A percentile compares a stretch with the other conserved stretches of the same genome.
Evolutionary conservation across 1,140 invertebrate species (phyloP).

Genomic region (Formica selysi): DNA sequence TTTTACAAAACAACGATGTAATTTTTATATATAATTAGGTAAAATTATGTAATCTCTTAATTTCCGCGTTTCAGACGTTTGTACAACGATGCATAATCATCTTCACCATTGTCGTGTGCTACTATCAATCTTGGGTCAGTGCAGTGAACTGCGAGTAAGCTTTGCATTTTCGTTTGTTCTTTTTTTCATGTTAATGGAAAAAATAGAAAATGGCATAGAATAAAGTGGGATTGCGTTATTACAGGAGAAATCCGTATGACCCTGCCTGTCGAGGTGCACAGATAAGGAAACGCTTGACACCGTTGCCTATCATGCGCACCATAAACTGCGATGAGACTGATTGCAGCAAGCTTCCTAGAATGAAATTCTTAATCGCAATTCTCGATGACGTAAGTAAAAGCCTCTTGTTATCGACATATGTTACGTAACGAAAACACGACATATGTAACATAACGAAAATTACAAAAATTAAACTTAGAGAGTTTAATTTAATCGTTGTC

Average conservation of each 20-base stretch:
- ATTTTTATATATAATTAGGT: background rate
- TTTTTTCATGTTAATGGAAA: slow-evolving; percentile 15
- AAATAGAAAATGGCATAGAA: background rate
- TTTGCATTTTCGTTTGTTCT: background rate
- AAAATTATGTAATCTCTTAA: background rate
- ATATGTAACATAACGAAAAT: background rate
- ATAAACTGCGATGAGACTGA: slow-evolving; percentile 41
- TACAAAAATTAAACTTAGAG: background rate
- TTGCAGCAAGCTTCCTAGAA: slow-evolving; percentile 54
- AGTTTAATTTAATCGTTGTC: background rate
- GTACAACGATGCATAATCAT: slow-evolving; percentile 77
- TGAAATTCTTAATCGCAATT: slow-evolving; percentile 67
- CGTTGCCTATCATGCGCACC: background rate
- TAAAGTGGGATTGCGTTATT: slow-evolving; percentile 44
- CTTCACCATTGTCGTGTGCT: slow-evolving; percentile 75
- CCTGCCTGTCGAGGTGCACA: slow-evolving; percentile 76
- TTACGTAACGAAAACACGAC: too few species aligned
- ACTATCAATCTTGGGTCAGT: slow-evolving; percentile 66
- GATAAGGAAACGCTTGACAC: slow-evolving; percentile 72
- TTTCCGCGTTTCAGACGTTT: slow-evolving; percentile 72
- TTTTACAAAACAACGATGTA: background rate
- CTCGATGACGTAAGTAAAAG: slow-evolving; percentile 72
- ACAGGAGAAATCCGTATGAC: slow-evolving; percentile 74
- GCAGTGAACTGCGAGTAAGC: slow-evolving; percentile 80
- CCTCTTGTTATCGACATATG: background rate